A percentile compares a stretch with the other conserved stretches of the same genome.
Conservation (phyloP, 2,113 vertebrate genomes). For the Salvelinus namaycush region DNA sequence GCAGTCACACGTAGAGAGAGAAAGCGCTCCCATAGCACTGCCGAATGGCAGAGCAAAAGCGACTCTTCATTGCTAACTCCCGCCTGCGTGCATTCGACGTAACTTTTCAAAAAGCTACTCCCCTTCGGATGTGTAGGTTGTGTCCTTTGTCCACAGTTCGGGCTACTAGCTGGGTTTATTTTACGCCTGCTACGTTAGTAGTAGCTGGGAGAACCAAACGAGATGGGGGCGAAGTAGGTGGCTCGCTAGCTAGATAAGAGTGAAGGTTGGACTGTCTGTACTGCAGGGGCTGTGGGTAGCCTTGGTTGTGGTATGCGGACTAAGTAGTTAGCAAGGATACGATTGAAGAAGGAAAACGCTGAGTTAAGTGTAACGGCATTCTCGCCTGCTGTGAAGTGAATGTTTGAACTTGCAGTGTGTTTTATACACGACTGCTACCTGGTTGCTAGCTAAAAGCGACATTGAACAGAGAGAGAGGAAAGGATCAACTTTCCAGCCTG, state of each 20-base stretch:
- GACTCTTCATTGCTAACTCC: not conserved
- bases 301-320: not conserved
- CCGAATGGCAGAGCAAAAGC: not conserved
- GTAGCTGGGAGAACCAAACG: not conserved
- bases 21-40: not conserved
- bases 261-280: conserved; percentile 3
- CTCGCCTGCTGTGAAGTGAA: conserved; percentile 6
- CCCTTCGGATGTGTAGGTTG: not conserved
- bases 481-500: conserved; percentile 61
- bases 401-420: conserved; percentile 5
- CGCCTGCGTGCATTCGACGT: not conserved
- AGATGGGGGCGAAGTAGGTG: not conserved
- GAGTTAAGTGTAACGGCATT: conserved; percentile 52
- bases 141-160: not conserved
- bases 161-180: not conserved
- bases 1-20: not conserved
- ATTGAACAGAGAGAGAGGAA: conserved; percentile 22
- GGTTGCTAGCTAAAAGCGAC: conserved; percentile 19
- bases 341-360: conserved; percentile 1
- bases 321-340: conserved; percentile 1
- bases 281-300: not conserved
- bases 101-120: not conserved
- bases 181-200: not conserved
- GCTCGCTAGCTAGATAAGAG: conserved; percentile 1
- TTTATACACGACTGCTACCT: conserved; percentile 11